These are phyloP conservation scores for Aulostomus chinensis DNA, from an alignment of 2,797 vertebrate species.

Conservation along the genomic window DNA sequence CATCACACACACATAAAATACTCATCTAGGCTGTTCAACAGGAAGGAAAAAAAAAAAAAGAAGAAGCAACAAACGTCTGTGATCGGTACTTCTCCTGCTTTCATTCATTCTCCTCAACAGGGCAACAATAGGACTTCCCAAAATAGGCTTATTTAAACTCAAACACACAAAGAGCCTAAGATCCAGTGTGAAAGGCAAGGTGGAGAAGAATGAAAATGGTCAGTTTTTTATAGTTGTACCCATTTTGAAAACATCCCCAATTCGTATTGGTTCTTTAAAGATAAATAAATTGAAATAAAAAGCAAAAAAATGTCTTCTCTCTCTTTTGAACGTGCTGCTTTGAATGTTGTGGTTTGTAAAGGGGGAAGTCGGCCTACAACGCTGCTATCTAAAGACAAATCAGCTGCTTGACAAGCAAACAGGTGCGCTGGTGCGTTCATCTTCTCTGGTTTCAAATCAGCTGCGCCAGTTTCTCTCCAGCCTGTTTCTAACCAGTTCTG, in stretches of 20 bases:
- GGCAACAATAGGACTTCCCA: constrained; percentile 65
- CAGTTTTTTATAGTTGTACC: constrained; percentile 76
- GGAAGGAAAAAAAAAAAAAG: constrained; percentile 36
- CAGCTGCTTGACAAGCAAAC: too few relatives aligned
- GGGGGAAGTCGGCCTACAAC: too few relatives aligned
- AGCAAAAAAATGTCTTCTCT: constrained; percentile 33
- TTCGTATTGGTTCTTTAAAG: constrained; percentile 85
- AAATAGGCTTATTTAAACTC: constrained; percentile 53
- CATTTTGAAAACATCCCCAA: constrained; percentile 80
- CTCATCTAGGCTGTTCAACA: constrained; percentile 43
- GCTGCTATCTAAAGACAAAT: too few relatives aligned
- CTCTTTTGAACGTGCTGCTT: background rate
- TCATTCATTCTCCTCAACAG: constrained; percentile 55
- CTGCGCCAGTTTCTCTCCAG: too few relatives aligned
- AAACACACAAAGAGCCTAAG: constrained; percentile 52
- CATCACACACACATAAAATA: constrained; percentile 38
- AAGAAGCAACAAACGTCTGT: constrained; percentile 43
- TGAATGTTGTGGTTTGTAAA: background rate
- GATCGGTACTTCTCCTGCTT: constrained; percentile 73
- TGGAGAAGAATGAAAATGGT: constrained; percentile 72
- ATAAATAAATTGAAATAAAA: constrained; percentile 84
- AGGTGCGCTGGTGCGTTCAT: too few relatives aligned
- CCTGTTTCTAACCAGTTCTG: too few relatives aligned
- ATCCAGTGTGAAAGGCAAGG: constrained; percentile 73
- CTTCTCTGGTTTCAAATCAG: too few relatives aligned